Evolutionary conservation across 1,140 invertebrate genomes (phyloP).

Genomic region (Caerostris extrusa): DNA sequence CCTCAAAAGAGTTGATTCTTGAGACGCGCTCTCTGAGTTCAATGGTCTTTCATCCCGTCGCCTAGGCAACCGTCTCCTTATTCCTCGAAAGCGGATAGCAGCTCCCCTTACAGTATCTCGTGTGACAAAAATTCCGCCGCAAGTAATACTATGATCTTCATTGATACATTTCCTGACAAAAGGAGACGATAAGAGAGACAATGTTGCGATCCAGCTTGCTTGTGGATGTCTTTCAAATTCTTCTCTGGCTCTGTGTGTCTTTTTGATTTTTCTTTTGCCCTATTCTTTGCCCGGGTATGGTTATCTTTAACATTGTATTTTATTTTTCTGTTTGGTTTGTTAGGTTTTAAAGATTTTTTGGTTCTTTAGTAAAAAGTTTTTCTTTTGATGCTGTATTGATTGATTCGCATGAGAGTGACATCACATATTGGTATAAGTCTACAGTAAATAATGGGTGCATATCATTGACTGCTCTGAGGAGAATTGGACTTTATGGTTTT

Average conservation of each 20-base stretch:
- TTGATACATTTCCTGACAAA: slow-evolving; percentile 54
- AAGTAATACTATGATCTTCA: slow-evolving; percentile 11
- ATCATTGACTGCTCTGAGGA: no score
- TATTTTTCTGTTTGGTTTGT: no score
- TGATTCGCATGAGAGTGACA: no score
- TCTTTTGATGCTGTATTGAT: no score
- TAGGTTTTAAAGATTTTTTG: background rate
- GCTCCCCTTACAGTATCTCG: background rate
- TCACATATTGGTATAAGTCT: no score
- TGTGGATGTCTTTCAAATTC: background rate
- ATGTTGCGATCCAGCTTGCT: background rate
- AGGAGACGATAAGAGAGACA: background rate
- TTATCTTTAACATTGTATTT: no score
- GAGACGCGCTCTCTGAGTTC: background rate
- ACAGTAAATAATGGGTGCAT: no score
- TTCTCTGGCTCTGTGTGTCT: background rate
- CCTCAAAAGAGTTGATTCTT: background rate
- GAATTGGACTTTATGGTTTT: no score
- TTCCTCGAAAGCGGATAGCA: background rate
- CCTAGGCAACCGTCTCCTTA: slow-evolving; percentile 36
- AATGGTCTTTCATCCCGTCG: slow-evolving; percentile 53
- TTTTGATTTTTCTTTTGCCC: background rate
- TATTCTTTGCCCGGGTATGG: background rate
- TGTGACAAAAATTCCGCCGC: slow-evolving; percentile 25
- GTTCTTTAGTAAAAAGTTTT: background rate